Evolutionary conservation across 2,797 vertebrate genomes (phyloP).

Genomic region (Eptatretus atami): DNA sequence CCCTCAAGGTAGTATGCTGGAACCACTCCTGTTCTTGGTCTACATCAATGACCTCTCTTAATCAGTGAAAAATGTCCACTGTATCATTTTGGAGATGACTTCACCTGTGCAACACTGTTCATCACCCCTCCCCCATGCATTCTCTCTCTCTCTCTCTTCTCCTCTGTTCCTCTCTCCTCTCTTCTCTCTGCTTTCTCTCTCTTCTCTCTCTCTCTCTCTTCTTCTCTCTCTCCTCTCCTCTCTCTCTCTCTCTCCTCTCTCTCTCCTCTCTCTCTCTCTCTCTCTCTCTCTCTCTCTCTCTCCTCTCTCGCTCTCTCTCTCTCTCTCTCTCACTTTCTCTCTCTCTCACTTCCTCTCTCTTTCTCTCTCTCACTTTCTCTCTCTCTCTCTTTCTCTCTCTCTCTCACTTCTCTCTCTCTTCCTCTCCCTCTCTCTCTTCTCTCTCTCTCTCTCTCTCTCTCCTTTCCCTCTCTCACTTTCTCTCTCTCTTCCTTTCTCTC

Average conservation of each 20-base stretch:
- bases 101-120: too few relatives aligned
- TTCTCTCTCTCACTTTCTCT: not conserved
- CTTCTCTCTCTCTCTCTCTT: not conserved
- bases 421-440: not conserved
- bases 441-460: too few relatives aligned
- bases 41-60: not conserved
- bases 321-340: too few relatives aligned
- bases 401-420: not conserved
- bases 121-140: not conserved
- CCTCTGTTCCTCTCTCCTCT: not conserved
- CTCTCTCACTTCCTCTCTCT: too few relatives aligned
- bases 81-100: not conserved
- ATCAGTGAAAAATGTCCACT: not conserved
- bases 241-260: not conserved
- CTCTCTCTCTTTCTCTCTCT: not conserved
- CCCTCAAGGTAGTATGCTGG: too few relatives aligned
- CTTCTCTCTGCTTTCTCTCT: not conserved
- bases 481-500: not conserved
- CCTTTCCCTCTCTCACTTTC: too few relatives aligned
- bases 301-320: too few relatives aligned
- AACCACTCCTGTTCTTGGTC: too few relatives aligned
- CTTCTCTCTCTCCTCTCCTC: not conserved
- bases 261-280: not conserved
- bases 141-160: not conserved
- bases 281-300: not conserved